Conservation (phyloP, 2,797 vertebrate species). For the Acipenser oxyrinchus region DNA sequence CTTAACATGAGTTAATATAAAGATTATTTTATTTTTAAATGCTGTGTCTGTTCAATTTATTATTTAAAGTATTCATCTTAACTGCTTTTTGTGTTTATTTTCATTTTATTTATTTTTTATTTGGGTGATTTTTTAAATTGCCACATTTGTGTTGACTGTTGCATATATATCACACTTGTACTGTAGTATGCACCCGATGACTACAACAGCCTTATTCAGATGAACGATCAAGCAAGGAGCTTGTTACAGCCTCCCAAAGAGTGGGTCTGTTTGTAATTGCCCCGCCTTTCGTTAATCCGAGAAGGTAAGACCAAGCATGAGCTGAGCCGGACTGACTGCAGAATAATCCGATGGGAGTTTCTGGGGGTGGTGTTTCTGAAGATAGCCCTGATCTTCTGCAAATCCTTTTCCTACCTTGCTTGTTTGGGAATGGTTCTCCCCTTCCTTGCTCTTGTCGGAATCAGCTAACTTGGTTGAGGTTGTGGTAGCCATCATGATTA, state of each 20-base stretch:
- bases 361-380: conserved; percentile 13
- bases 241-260: conserved; percentile 94
- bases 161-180: conserved; percentile 52
- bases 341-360: conserved; percentile 6
- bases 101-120: no score
- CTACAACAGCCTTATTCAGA: conserved; percentile 85
- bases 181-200: conserved; percentile 88
- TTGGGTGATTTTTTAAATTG: no score
- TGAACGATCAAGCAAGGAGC: conserved; percentile 85
- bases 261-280: conserved; percentile 92
- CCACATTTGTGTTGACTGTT: conserved; percentile 48
- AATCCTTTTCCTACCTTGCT: conserved; percentile 13
- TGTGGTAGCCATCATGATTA: conserved; percentile 12
- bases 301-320: conserved; percentile 69
- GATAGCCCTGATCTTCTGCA: conserved; percentile 6
- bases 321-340: conserved; percentile 15
- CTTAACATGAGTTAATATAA: no score
- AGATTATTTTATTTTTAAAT: no score
- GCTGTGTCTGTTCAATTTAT: no score
- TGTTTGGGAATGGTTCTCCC: conserved; percentile 30
- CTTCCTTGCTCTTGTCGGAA: conserved; percentile 22
- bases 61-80: no score
- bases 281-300: conserved; percentile 42
- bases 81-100: no score
- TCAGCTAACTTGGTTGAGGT: conserved; percentile 11